phyloP scores from a whole-genome alignment of 1,140 invertebrate species.

The Trissolcus basalis region DNA sequence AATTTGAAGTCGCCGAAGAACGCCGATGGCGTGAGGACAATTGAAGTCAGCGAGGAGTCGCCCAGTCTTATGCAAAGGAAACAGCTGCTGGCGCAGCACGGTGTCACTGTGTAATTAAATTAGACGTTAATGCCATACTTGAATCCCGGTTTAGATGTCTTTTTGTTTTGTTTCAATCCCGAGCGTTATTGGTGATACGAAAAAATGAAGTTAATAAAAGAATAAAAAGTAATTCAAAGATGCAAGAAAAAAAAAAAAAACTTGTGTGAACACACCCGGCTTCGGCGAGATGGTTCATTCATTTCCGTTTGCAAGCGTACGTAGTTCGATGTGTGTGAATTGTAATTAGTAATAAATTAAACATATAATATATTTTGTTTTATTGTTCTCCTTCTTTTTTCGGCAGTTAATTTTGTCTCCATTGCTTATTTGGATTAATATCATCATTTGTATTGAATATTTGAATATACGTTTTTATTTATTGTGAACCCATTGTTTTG shows the following conservation, averaged over 20 bases:
- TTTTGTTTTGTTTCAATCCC: slow-evolving; percentile 34
- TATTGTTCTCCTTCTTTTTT: slow-evolving; percentile 30
- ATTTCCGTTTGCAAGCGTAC: slow-evolving; percentile 30
- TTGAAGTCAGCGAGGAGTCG: slow-evolving; percentile 66
- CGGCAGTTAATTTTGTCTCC: slow-evolving; percentile 21
- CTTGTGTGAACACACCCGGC: background rate
- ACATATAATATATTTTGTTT: slow-evolving; percentile 44
- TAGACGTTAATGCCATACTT: slow-evolving; percentile 44
- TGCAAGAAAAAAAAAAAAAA: background rate
- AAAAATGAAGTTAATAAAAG: too few relatives aligned
- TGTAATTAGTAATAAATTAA: slow-evolving; percentile 50
- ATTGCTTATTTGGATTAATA: slow-evolving; percentile 7
- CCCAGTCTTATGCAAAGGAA: slow-evolving; percentile 73
- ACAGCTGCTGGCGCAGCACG: slow-evolving; percentile 72
- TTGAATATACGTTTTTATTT: slow-evolving; percentile 51
- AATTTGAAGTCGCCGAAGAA: slow-evolving; percentile 67
- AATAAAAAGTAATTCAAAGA: slow-evolving; percentile 8
- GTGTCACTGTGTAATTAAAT: slow-evolving; percentile 68
- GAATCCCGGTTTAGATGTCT: slow-evolving; percentile 31
- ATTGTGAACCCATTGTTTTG: slow-evolving; percentile 31
- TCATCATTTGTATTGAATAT: slow-evolving; percentile 26
- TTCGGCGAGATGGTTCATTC: background rate
- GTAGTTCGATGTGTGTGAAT: slow-evolving; percentile 39
- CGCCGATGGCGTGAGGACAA: slow-evolving; percentile 58
- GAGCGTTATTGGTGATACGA: too few relatives aligned